A percentile compares a stretch with the other conserved stretches of the same genome.
Evolutionary conservation across 2,797 vertebrate species (phyloP).

Genomic region (Anabas testudineus): DNA sequence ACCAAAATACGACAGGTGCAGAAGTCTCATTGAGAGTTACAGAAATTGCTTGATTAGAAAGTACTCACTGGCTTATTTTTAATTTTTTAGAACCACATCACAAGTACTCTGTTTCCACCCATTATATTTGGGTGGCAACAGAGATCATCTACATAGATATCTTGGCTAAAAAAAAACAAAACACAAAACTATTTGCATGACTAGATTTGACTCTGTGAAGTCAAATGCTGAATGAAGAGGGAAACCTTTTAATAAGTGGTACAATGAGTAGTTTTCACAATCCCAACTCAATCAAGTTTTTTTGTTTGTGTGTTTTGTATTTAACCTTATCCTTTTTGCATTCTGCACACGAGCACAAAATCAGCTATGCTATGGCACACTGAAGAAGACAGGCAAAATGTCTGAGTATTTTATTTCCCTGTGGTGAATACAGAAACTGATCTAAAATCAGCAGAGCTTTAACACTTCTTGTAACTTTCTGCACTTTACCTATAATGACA

Average conservation of each 20-base stretch:
- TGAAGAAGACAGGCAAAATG: background rate
- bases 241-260: no score
- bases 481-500: background rate
- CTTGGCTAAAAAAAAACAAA: background rate
- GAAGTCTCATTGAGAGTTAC: no score
- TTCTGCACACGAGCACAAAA: no score
- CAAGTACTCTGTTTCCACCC: background rate
- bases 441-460: background rate
- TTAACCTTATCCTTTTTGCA: no score
- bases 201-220: no score
- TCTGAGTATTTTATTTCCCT: background rate
- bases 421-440: background rate
- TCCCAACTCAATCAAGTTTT: background rate
- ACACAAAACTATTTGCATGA: background rate
- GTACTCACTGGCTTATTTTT: background rate
- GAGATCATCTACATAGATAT: background rate
- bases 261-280: background rate
- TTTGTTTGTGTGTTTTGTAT: no score
- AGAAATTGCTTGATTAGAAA: background rate
- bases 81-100: background rate
- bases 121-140: background rate
- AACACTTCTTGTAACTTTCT: background rate
- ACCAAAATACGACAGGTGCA: no score
- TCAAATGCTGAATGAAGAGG: no score
- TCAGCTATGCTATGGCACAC: background rate